A percentile compares a stretch with the other conserved stretches of the same genome.
phyloP scores from a whole-genome alignment of 2,113 vertebrate genomes.

The Aramus guarauna region DNA sequence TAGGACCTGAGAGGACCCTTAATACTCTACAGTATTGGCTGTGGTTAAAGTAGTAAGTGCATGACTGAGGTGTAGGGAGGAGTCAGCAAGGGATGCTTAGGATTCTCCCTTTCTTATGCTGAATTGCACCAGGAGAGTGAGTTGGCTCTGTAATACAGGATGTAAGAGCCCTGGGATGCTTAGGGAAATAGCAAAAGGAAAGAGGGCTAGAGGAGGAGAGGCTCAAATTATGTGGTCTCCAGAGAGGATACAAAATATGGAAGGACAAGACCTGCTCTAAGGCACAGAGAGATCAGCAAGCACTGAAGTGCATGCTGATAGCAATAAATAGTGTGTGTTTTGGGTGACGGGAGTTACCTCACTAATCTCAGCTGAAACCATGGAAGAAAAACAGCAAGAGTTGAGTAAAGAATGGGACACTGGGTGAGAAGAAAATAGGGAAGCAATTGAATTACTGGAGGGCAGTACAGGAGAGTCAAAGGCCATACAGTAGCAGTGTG shows the following conservation, averaged over 20 bases:
- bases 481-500: neutral
- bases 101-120: neutral
- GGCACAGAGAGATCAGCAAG: neutral
- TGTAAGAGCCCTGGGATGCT: neutral
- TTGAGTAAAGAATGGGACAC: neutral
- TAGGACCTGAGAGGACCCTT: neutral
- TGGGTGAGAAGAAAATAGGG: neutral
- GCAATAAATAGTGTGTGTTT: neutral
- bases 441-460: neutral
- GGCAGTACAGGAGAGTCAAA: neutral
- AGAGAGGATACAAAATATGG: neutral
- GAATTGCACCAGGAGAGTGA: neutral
- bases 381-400: neutral
- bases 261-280: neutral
- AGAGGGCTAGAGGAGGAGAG: neutral
- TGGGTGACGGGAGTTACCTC: neutral
- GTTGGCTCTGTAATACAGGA: neutral
- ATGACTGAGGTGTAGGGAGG: neutral
- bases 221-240: neutral
- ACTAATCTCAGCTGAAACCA: neutral
- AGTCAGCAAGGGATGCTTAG: neutral
- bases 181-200: neutral
- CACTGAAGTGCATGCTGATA: neutral
- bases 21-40: neutral
- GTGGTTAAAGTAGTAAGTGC: neutral